Percentiles rank a stretch among this genome's conserved stretches.
These are phyloP conservation scores for Andrena trimmerana DNA, from an alignment of 2,888 invertebrate genomes.

Conservation along the genomic window DNA sequence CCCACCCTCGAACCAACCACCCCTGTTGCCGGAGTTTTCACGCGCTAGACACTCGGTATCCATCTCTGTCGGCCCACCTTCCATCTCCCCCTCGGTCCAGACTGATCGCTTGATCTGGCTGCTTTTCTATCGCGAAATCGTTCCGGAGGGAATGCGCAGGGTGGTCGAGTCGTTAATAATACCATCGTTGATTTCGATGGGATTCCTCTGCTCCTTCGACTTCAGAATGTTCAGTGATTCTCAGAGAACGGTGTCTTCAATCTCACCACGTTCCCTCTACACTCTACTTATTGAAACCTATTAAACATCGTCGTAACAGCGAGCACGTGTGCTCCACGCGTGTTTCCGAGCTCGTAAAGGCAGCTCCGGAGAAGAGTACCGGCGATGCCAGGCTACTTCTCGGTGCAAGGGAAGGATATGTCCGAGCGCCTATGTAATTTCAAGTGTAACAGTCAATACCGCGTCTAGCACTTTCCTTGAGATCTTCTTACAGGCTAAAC, in stretches of 20 bases:
- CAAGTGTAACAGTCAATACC: constrained; percentile 20
- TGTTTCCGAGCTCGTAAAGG: constrained; percentile 19
- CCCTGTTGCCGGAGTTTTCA: constrained; percentile 43
- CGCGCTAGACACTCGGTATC: constrained; percentile 55
- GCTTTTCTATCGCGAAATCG: constrained; percentile 62
- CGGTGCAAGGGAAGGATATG: background rate
- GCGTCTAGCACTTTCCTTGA: constrained; percentile 35
- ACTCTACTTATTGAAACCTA: constrained; percentile 1
- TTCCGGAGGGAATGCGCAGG: constrained; percentile 66
- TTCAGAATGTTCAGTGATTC: background rate
- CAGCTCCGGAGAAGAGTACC: background rate
- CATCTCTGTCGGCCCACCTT: constrained; percentile 65
- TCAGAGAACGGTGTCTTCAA: background rate
- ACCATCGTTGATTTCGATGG: constrained; percentile 53
- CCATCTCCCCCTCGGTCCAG: constrained; percentile 54
- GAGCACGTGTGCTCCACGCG: background rate
- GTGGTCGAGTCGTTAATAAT: constrained; percentile 71
- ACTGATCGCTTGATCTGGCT: constrained; percentile 47
- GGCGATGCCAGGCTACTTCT: background rate
- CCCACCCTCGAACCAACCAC: constrained; percentile 39
- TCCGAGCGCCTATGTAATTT: constrained; percentile 6
- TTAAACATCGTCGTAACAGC: background rate
- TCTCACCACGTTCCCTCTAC: background rate
- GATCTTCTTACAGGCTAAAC: constrained; percentile 42
- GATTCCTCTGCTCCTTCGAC: background rate